A percentile compares a stretch with the other conserved stretches of the same genome.
Conservation (phyloP, 2,888 invertebrate genomes). For the Gastrophysa polygoni region DNA sequence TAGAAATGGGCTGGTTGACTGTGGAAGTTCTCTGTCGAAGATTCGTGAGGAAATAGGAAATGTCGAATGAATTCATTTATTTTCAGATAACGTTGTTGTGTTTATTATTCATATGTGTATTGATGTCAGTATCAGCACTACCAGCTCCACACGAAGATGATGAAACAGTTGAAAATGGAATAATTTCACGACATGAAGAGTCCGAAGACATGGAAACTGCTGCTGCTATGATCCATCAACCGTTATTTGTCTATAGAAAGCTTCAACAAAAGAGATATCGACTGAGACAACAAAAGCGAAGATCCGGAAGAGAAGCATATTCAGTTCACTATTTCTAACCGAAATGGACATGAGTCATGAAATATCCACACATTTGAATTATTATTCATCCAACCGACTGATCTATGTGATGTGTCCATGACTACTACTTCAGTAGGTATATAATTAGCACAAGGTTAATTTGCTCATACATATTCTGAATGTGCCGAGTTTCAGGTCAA, state of each 20-base stretch:
- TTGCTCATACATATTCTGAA: no score
- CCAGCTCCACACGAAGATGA: background rate
- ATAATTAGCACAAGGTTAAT: background rate
- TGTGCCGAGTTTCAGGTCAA: no score
- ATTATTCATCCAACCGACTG: background rate
- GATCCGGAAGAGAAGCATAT: background rate
- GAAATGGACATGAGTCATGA: background rate
- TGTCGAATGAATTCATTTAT: no score
- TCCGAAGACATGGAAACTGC: background rate
- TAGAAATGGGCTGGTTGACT: no score
- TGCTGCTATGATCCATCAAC: background rate
- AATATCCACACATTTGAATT: background rate
- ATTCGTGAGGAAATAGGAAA: no score
- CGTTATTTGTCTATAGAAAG: background rate
- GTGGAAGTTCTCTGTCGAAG: no score
- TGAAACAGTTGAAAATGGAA: background rate
- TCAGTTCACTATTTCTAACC: background rate
- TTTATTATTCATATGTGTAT: background rate
- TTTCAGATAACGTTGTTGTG: no score
- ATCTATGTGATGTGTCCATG: no score
- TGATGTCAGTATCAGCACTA: background rate
- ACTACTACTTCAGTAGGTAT: no score
- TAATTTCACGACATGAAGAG: background rate
- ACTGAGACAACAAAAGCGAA: background rate
- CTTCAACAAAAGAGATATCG: background rate